Base-by-base conservation (phyloP, 2,113 vertebrate genomes). In the Myanophis thanlyinensis region DNA sequence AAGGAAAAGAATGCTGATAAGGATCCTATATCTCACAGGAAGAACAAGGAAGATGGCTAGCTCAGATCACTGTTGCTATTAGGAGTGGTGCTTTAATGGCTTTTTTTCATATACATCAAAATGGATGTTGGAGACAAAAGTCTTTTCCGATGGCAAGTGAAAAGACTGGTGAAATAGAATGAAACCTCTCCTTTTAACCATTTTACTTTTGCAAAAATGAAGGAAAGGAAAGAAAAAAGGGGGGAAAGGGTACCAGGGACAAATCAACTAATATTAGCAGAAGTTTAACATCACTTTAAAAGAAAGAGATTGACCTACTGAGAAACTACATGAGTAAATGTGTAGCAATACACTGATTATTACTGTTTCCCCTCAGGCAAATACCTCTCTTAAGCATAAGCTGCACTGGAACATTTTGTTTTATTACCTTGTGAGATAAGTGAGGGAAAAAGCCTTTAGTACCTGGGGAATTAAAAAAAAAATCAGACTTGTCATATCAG, bases 341-440 rank as follows among this genome's bases (percentile, higher is more conserved):
- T 98, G 98, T 98, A 97, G 98, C 97, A 96, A 97, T 97, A 97
- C 98, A 98, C 97, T 97, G 96, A 98, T 98, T 98, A 98, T 98
- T 98, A 98, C 98, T 98, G 98, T 98, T 98, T 98, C 98, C 98
- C 99, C 98, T 98, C 98, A 98, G 98, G 99, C 99, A 98, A 99
- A 98, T 98, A 98, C 98, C 98, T 98, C 98, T 98, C 98, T 97
- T 98, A 98, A 98, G 98, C 98, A 96, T 95, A 98, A 97, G 98
- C 96, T 97, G 96, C 98, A 97, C 95, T 96, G 98, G 98, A 98
- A 98, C 98, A 97, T 98, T 99, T 98, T 98, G 98, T 98, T 99
- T 99, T 98, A 99, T 99, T 99, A 99, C 98, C 98, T 98, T 98
- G 98, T 97, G 98, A 98, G 98, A 98, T 98, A 98, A 98, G 98